phyloP scores from a whole-genome alignment of 2,113 vertebrate species.

The Channa argus region DNA sequence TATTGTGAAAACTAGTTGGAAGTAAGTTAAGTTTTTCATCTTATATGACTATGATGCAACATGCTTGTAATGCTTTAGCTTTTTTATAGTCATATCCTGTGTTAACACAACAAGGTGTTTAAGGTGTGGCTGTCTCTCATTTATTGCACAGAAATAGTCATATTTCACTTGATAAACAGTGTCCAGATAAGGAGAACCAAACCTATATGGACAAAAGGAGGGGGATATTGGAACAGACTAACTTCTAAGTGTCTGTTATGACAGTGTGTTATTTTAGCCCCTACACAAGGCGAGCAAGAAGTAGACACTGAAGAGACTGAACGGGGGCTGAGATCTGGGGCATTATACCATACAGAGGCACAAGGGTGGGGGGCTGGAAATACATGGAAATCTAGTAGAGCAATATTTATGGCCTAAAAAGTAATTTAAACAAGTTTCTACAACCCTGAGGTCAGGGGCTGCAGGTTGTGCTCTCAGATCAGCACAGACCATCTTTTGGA shows the following conservation, averaged over 20 bases:
- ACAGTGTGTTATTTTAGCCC: constrained; percentile 32
- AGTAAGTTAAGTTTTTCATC: too few species aligned
- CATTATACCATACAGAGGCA: constrained; percentile 23
- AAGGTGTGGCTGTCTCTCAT: constrained; percentile 12
- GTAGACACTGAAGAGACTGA: background rate
- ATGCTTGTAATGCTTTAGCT: too few species aligned
- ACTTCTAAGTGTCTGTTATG: constrained; percentile 31
- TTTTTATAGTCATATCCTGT: constrained; percentile 10
- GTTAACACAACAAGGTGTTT: background rate
- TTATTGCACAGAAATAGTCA: constrained; percentile 10
- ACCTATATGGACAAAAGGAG: constrained; percentile 51
- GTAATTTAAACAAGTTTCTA: constrained; percentile 3
- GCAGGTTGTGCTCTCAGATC: constrained; percentile 10
- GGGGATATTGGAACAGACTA: constrained; percentile 20
- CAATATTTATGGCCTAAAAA: constrained; percentile 22
- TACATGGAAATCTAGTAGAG: constrained; percentile 2
- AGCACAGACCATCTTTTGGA: background rate
- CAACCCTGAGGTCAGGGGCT: constrained; percentile 6
- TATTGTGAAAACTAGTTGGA: background rate
- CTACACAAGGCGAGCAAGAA: constrained; percentile 43
- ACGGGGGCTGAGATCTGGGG: background rate
- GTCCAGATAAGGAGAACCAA: constrained; percentile 36
- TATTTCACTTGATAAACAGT: constrained; percentile 40
- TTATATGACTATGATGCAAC: too few species aligned
- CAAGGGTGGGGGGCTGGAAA: background rate